Base-by-base conservation (phyloP, 2,113 vertebrate genomes). In the Leptosomus discolor region DNA sequence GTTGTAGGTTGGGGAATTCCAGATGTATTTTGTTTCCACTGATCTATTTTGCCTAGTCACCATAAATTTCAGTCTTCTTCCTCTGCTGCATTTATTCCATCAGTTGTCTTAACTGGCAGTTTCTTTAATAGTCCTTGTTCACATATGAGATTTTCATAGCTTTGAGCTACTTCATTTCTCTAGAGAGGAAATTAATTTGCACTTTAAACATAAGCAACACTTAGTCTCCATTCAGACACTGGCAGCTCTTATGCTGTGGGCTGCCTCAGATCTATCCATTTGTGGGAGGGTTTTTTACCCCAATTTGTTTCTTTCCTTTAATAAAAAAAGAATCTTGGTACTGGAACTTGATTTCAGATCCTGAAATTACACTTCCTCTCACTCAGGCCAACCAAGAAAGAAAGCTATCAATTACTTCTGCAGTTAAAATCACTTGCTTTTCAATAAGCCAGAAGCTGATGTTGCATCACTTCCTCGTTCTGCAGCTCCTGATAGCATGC, bases 141-240 rank as follows among this genome's bases (percentile, higher is more conserved):
- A 94, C 3, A 0, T 86, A 85, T 30, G 75, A 94, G 91, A 71
- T 79, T 96, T 95, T 94, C 86, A 82, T 88, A 95, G 89, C 91
- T 96, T 85, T 95, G 61, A 97, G 91, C 91, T 82, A 92, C 89
- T 92, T 92, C 69, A 87, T 91, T 87, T 95, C 86, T 94, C 92
- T 46, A 65, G 80, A 91, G 91, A 94, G 88, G 83, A 96, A 94
- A 94, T 79, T 92, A 95, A 94, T 97, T 96, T 97, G 84, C 94
- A 95, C 92, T 96, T 97, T 96, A 94, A 96, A 95, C 64, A 86
- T 81, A 92, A 92, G 60, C 69, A 96, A 95, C 20, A 56, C 80
- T 89, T 74, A 75, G 80, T 78, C 69, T 85, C 80, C 69, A 85
- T 91, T 89, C 88, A 92, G 80, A 69, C 61, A 77, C 51, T 70